Percentiles rank a stretch among this genome's conserved stretches.
phyloP scores from a whole-genome alignment of 2,797 vertebrate species.

The Periophthalmus magnuspinnatus region DNA sequence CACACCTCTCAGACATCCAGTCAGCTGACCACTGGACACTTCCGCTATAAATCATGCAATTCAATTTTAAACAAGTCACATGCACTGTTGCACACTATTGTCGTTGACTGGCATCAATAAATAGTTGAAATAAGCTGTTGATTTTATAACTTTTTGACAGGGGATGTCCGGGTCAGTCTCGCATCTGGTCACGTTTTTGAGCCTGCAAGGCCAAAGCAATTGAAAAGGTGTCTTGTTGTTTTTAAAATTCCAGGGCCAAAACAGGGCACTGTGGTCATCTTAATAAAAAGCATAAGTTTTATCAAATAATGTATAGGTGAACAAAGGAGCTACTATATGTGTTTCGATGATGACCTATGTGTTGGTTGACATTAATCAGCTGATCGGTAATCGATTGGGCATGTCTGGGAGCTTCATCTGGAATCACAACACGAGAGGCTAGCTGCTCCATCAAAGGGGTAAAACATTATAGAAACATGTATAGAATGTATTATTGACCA shows the following conservation, averaged over 20 bases:
- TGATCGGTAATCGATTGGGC: slow-evolving; percentile 28
- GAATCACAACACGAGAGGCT: slow-evolving; percentile 10
- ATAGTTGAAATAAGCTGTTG: background rate
- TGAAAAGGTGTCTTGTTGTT: background rate
- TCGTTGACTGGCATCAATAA: background rate
- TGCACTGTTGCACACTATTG: background rate
- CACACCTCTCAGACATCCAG: background rate
- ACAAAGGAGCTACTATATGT: background rate
- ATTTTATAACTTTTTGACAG: background rate
- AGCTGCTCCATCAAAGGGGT: slow-evolving; percentile 35
- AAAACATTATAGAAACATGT: slow-evolving; percentile 19
- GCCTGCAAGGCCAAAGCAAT: slow-evolving; percentile 54
- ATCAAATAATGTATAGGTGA: background rate
- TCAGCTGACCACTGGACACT: slow-evolving; percentile 3
- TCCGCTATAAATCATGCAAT: background rate
- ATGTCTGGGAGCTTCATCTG: background rate
- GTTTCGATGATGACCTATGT: background rate
- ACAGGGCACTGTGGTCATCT: background rate
- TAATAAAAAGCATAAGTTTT: background rate
- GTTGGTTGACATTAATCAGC: background rate
- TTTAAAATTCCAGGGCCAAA: background rate
- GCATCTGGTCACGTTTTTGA: background rate
- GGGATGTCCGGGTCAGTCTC: background rate
- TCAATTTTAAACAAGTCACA: background rate
- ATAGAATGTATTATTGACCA: accelerated